A percentile compares a stretch with the other conserved stretches of the same genome.
Conservation (phyloP, 2,797 vertebrate genomes). For the Acanthurus lineatus region DNA sequence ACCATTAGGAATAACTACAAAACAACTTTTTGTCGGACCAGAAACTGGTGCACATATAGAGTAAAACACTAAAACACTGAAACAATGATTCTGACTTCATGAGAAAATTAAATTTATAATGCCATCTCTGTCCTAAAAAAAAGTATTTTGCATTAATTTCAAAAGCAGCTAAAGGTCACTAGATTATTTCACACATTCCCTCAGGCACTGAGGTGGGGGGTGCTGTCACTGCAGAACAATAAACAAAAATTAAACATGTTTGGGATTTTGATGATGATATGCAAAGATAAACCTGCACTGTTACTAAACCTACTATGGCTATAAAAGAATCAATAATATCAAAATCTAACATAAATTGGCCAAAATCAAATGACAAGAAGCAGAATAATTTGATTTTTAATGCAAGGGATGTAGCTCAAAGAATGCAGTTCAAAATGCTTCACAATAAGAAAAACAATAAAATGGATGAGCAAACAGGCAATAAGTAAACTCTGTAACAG, state of each 20-base stretch:
- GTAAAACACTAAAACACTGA: too few relatives aligned
- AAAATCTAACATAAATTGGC: not conserved
- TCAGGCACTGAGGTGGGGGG: not conserved
- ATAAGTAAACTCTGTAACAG: not conserved
- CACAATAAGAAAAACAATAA: not conserved
- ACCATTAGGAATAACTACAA: too few relatives aligned
- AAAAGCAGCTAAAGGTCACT: too few relatives aligned
- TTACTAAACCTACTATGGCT: not conserved
- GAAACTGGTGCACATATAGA: too few relatives aligned
- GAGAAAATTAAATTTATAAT: too few relatives aligned
- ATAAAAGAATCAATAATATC: not conserved
- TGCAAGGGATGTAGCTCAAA: not conserved
- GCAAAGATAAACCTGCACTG: not conserved
- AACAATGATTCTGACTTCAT: too few relatives aligned
- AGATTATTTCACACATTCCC: too few relatives aligned
- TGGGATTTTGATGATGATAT: not conserved
- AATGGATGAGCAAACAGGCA: not conserved
- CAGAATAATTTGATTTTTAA: not conserved
- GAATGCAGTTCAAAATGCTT: not conserved
- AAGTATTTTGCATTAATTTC: too few relatives aligned
- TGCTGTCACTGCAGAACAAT: not conserved
- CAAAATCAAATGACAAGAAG: not conserved
- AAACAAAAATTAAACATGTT: too few relatives aligned
- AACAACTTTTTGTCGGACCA: too few relatives aligned
- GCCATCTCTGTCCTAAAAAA: too few relatives aligned